Base-by-base conservation (phyloP, 2,888 invertebrate species). In the Lysandra bellargus region DNA sequence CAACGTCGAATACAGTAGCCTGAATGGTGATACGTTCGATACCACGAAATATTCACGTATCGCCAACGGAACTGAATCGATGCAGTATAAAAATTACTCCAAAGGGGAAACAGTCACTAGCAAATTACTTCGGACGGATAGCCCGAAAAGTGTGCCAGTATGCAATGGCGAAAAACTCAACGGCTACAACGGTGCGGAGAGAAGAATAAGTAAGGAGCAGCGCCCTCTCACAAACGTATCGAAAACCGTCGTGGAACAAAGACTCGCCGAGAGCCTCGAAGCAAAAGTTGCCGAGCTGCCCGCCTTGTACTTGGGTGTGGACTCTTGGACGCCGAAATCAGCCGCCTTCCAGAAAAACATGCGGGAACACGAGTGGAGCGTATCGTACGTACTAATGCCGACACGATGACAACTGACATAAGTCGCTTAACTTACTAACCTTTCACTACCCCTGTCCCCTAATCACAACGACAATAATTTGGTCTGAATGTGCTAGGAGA, bases 261-360 rank as follows among this genome's bases (percentile, higher is more conserved):
- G 94, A 83, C 95, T 91, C 85, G 95, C 91, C 77, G 92, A 95
- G 84, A 90, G 93, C 61, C 91, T 95, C 78, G 95, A 95, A 86
- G 93, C 92, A 83, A 95, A 94, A 89, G 94, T 92, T 82, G 93
- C 95, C 76, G 95, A 95, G 87, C 94, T 96, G 89, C 97, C 97
- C 79, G 96, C 97, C 83, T 95, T 97, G 82, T 97, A 97, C 91
- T 95, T 96, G 85, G 96, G 97, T 81, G 95, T 97, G 88, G 94
- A 94, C 85, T 96, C 96, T 86, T 97, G 97, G 97, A 96, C 97
- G 87, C 97, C 97, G 88, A 97, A 97, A 94, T 97, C 95, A 33
- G 91, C 92, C 85, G 91, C 93, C 82, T 95, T 95, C 90, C 94
- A 94, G 91, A 94, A 94, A 91, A 95, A 92, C 85, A 94, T 95